phyloP scores from a whole-genome alignment of 1,140 invertebrate species.

The Leptinotarsa texana region DNA sequence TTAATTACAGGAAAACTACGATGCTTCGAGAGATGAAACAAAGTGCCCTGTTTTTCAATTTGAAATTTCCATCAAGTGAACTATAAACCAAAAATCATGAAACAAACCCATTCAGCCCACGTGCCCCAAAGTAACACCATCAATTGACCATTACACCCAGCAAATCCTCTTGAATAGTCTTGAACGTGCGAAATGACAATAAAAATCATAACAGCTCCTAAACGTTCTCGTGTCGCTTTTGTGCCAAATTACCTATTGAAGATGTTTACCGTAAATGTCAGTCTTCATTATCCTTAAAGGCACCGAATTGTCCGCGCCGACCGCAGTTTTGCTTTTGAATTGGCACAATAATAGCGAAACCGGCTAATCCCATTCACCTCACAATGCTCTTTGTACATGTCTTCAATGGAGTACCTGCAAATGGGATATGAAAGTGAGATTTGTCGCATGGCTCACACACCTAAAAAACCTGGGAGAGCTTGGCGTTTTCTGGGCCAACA shows the following conservation, averaged over 20 bases:
- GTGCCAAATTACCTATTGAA: conserved; percentile 12
- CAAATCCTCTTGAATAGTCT: neutral
- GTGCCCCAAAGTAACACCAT: neutral
- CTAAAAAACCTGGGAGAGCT: no score
- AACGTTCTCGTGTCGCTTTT: conserved; percentile 12
- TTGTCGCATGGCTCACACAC: neutral
- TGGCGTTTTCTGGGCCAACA: neutral
- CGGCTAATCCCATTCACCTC: conserved; percentile 11
- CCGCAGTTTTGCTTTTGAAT: conserved; percentile 20
- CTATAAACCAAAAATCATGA: no score
- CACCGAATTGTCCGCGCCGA: neutral
- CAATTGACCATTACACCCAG: neutral
- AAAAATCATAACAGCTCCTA: neutral
- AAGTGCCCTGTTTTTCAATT: no score
- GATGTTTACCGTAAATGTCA: conserved; percentile 20
- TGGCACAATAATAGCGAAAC: conserved; percentile 19
- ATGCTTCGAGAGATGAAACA: no score
- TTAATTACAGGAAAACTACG: no score
- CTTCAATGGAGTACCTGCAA: conserved; percentile 11
- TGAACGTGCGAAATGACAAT: neutral
- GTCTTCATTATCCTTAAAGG: conserved; percentile 10
- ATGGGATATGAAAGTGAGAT: neutral
- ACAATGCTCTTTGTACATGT: conserved; percentile 10
- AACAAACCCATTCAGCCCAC: neutral
- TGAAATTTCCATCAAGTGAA: no score